Evolutionary conservation across 1,140 invertebrate species (phyloP).

Genomic region (Macrobrachium nipponense): DNA sequence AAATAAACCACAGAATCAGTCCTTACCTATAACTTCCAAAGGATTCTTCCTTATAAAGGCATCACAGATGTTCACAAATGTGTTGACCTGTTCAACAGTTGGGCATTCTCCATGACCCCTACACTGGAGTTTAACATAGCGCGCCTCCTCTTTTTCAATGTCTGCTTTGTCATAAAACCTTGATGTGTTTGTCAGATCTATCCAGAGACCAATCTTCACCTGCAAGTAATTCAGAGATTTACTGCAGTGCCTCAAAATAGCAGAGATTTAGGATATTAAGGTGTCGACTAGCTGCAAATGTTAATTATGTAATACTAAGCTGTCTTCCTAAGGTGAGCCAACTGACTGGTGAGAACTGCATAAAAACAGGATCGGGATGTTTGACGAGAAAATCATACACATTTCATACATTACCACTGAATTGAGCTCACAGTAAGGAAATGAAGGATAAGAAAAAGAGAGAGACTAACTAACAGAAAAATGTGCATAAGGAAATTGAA

Average conservation of each 20-base stretch:
- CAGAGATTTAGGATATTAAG: not conserved
- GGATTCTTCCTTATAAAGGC: slow-evolving; percentile 84
- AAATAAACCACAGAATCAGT: not conserved
- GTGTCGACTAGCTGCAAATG: not conserved
- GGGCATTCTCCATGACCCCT: slow-evolving; percentile 87
- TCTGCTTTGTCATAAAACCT: slow-evolving; percentile 89
- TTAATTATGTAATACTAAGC: not conserved
- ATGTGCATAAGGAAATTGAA: too few relatives aligned
- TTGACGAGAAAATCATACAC: too few relatives aligned
- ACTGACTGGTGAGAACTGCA: too few relatives aligned
- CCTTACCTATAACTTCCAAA: slow-evolving; percentile 78
- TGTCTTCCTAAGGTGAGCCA: too few relatives aligned
- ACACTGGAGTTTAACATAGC: slow-evolving; percentile 89
- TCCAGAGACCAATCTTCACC: slow-evolving; percentile 91
- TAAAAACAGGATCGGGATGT: too few relatives aligned
- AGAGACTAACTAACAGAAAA: too few relatives aligned
- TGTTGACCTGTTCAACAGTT: slow-evolving; percentile 79
- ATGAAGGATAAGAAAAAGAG: too few relatives aligned
- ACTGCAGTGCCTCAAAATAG: too few relatives aligned
- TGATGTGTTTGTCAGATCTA: slow-evolving; percentile 95
- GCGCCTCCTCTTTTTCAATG: slow-evolving; percentile 80
- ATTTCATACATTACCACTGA: too few relatives aligned
- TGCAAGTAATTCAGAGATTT: slow-evolving; percentile 70
- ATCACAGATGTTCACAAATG: slow-evolving; percentile 83
- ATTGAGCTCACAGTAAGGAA: too few relatives aligned